Evolutionary conservation across 2,888 invertebrate genomes (phyloP).

Genomic region (Cheiracanthium punctorium): DNA sequence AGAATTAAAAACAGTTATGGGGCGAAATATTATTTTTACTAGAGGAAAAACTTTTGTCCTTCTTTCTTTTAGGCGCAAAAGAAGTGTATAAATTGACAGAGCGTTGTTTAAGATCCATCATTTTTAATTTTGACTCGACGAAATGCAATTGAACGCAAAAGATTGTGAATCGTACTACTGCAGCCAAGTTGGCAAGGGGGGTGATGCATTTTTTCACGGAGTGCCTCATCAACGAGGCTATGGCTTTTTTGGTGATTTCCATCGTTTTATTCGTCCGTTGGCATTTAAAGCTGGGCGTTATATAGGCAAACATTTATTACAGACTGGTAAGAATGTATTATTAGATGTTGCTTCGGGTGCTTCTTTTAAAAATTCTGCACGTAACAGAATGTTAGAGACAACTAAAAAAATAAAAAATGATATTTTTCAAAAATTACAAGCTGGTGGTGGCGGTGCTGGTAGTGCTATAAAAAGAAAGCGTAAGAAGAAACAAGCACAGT

Average conservation of each 20-base stretch:
- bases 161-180: slow-evolving; percentile 31
- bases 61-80: slow-evolving; percentile 16
- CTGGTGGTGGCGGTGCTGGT: neutral
- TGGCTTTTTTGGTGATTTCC: slow-evolving; percentile 31
- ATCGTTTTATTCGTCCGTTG: slow-evolving; percentile 1
- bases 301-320: slow-evolving; percentile 14
- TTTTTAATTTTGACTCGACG: neutral
- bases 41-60: slow-evolving; percentile 14
- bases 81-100: neutral
- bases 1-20: slow-evolving; percentile 14
- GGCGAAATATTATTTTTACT: slow-evolving; percentile 21
- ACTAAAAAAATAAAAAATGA: slow-evolving; percentile 25
- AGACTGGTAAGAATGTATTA: slow-evolving; percentile 11
- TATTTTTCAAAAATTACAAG: slow-evolving; percentile 34
- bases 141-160: slow-evolving; percentile 17
- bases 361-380: slow-evolving; percentile 18
- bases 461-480: slow-evolving; percentile 22
- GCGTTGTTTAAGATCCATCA: neutral
- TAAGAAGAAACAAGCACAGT: neutral
- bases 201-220: slow-evolving; percentile 11
- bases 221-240: slow-evolving; percentile 9
- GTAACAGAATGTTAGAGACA: neutral
- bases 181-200: slow-evolving; percentile 18
- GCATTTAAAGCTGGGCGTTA: neutral
- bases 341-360: slow-evolving; percentile 14